These are phyloP conservation scores for Pipistrellus pipistrellus DNA, from an alignment of 2,797 vertebrate genomes.

Conservation along the genomic window DNA sequence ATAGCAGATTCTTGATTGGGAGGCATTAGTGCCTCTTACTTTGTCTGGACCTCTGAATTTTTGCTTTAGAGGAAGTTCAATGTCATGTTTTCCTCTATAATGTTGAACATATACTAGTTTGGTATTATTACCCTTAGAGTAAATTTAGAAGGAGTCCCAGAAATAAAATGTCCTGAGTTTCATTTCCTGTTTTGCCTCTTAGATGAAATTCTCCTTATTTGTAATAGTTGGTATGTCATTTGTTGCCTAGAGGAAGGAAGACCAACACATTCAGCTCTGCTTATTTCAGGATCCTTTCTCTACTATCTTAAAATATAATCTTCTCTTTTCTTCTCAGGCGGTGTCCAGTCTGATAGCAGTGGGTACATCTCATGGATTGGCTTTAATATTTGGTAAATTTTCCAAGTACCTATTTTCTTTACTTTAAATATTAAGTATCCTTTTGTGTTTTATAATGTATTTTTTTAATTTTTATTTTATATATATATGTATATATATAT, in stretches of 20 bases:
- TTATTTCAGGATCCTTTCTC: conserved; percentile 51
- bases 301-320: conserved; percentile 56
- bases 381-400: conserved; percentile 96
- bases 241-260: conserved; percentile 25
- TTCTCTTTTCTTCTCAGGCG: conserved; percentile 88
- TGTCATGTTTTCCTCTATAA: conserved; percentile 55
- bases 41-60: conserved; percentile 11
- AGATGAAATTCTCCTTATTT: conserved; percentile 62
- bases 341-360: conserved; percentile 96
- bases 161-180: conserved; percentile 63
- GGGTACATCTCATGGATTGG: conserved; percentile 97
- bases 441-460: conserved; percentile 37
- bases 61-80: conserved; percentile 44
- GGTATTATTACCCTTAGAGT: conserved; percentile 56
- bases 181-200: conserved; percentile 66
- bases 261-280: not conserved
- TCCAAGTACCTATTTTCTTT: not conserved
- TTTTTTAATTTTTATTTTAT: not conserved
- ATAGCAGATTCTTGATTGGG: not conserved
- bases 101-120: conserved; percentile 67
- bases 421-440: conserved; percentile 61
- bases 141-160: conserved; percentile 65
- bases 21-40: conserved; percentile 38
- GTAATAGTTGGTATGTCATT: conserved; percentile 48
- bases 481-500: too few species aligned